Evolutionary conservation across 2,888 invertebrate genomes (phyloP).

Genomic region (Philereme transversata): DNA sequence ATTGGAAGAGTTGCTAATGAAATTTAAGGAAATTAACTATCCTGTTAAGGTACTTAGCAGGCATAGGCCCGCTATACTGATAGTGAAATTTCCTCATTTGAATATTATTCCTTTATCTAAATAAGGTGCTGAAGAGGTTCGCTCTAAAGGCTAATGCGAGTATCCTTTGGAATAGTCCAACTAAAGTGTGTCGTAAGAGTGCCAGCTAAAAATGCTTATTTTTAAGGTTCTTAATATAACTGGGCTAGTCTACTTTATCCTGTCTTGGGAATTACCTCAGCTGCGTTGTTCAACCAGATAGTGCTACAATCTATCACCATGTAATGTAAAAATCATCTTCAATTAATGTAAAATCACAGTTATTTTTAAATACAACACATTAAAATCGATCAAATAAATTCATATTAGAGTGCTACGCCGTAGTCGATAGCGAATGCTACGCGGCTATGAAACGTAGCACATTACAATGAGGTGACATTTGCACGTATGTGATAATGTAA

Average conservation of each 20-base stretch:
- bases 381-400: conserved; percentile 1
- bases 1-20: conserved; percentile 74
- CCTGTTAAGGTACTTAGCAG: conserved; percentile 43
- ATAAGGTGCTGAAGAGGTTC: conserved; percentile 37
- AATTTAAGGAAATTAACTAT: conserved; percentile 64
- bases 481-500: conserved; percentile 17
- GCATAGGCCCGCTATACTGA: conserved; percentile 41
- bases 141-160: conserved; percentile 31
- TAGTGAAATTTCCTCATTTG: conserved; percentile 43
- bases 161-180: conserved; percentile 24
- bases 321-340: too few species aligned
- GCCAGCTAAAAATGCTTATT: too few species aligned
- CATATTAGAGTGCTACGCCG: conserved; percentile 2
- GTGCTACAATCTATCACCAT: too few species aligned
- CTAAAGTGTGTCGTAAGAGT: conserved; percentile 15
- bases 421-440: conserved; percentile 30
- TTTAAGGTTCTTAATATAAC: too few species aligned
- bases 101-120: conserved; percentile 44
- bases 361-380: background rate
- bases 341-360: too few species aligned
- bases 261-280: too few species aligned
- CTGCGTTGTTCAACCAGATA: too few species aligned
- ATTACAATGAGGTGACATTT: conserved; percentile 27
- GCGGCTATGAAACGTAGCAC: conserved; percentile 34
- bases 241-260: too few species aligned